Evolutionary conservation across 1,140 invertebrate species (phyloP).

Genomic region (Drosophila littoralis): DNA sequence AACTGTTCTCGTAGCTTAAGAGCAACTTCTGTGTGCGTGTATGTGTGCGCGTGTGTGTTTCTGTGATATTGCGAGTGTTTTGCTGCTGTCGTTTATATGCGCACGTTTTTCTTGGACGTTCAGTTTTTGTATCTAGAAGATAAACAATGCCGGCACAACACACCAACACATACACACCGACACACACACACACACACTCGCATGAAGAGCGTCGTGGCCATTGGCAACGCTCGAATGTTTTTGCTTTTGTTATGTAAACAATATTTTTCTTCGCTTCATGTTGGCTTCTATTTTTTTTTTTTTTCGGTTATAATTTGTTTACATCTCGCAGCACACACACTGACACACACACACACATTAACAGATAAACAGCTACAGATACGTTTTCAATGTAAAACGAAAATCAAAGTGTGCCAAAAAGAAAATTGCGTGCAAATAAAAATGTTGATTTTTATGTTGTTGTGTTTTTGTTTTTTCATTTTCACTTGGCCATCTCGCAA

Average conservation of each 20-base stretch:
- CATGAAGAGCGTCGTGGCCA: conserved; percentile 37
- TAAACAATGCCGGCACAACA: conserved; percentile 82
- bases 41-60: conserved; percentile 1
- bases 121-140: conserved; percentile 73
- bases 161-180: conserved; percentile 26
- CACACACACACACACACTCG: conserved; percentile 6
- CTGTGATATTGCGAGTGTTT: conserved; percentile 39
- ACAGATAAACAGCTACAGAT: conserved; percentile 16
- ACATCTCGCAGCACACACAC: conserved; percentile 51
- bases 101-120: conserved; percentile 78
- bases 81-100: conserved; percentile 39
- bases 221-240: conserved; percentile 53
- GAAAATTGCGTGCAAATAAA: conserved; percentile 69
- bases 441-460: conserved; percentile 12
- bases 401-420: conserved; percentile 74
- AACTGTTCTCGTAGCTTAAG: conserved; percentile 35
- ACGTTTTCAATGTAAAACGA: conserved; percentile 24
- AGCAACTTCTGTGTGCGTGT: background rate
- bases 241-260: conserved; percentile 81
- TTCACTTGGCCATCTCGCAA: background rate
- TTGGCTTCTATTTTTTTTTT: conserved; percentile 44
- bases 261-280: conserved; percentile 46
- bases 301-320: conserved; percentile 66
- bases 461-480: background rate
- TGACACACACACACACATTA: conserved; percentile 13